Evolutionary conservation across 2,797 vertebrate genomes (phyloP).

Genomic region (Chanos chanos): DNA sequence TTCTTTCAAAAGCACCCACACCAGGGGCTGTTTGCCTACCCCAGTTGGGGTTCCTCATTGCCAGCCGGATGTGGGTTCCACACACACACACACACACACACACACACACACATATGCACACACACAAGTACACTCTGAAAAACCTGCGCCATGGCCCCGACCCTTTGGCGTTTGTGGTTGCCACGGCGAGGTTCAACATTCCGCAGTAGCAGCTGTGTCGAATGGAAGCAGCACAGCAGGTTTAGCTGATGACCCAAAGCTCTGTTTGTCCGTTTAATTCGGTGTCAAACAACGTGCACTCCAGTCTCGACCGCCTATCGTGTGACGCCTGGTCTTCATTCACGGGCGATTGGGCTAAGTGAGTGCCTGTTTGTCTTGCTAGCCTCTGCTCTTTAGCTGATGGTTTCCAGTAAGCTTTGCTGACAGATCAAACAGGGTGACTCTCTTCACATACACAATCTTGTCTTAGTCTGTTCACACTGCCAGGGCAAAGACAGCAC

Average conservation of each 20-base stretch:
- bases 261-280: neutral
- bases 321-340: conserved; percentile 21
- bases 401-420: neutral
- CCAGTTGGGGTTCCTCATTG: conserved; percentile 57
- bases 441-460: too few species aligned
- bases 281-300: neutral
- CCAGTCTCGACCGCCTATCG: conserved; percentile 1
- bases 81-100: conserved; percentile 32
- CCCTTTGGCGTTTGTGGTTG: conserved; percentile 50
- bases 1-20: conserved; percentile 54
- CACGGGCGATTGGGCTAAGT: conserved; percentile 28
- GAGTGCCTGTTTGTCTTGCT: conserved; percentile 39
- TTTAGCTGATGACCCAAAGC: conserved; percentile 17
- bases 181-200: conserved; percentile 60
- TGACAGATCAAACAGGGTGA: neutral
- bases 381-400: neutral
- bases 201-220: conserved; percentile 60
- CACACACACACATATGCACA: conserved; percentile 33
- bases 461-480: neutral
- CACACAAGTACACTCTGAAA: conserved; percentile 20
- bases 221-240: neutral
- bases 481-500: neutral
- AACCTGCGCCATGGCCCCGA: conserved; percentile 51
- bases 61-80: conserved; percentile 49
- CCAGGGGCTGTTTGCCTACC: conserved; percentile 68